Percentiles rank a stretch among this genome's conserved stretches.
Conservation (phyloP, 2,797 vertebrate species). For the Trematomus bernacchii region DNA sequence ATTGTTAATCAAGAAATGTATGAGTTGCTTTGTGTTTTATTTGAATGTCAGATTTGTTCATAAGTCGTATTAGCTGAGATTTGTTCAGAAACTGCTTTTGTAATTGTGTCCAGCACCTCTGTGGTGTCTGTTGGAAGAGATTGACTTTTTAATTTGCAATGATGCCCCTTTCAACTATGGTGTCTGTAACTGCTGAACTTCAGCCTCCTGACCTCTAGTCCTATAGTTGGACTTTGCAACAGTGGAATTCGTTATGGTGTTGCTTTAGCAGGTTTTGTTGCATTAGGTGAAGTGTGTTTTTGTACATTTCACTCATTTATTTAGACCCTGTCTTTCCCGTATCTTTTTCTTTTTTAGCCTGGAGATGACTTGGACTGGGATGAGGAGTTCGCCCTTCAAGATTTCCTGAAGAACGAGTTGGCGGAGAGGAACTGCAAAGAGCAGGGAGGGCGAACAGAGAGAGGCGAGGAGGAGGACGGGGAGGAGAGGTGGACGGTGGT, state of each 20-base stretch:
- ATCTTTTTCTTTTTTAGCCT: slow-evolving; percentile 34
- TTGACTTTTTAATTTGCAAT: not conserved
- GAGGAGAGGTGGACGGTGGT: slow-evolving; percentile 71
- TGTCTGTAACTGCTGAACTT: not conserved
- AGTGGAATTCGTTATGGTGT: no score
- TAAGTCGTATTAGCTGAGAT: not conserved
- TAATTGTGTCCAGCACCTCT: not conserved
- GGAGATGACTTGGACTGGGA: slow-evolving; percentile 81
- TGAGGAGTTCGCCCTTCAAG: slow-evolving; percentile 80
- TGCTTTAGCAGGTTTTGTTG: not conserved
- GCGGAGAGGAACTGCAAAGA: slow-evolving; percentile 56
- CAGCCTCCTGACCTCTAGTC: not conserved
- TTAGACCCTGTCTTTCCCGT: not conserved
- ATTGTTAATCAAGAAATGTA: no score
- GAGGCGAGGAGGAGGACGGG: slow-evolving; percentile 58
- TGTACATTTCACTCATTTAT: not conserved
- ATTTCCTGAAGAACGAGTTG: slow-evolving; percentile 73
- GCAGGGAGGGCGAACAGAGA: slow-evolving; percentile 9
- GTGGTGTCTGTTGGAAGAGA: not conserved
- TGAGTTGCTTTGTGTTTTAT: no score
- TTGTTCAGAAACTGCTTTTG: not conserved
- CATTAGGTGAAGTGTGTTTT: not conserved
- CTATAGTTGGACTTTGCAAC: not conserved
- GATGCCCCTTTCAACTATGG: not conserved
- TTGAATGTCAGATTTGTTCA: not conserved